These are phyloP conservation scores for Scaptomyza pallida DNA, from an alignment of 1,140 invertebrate genomes.

Conservation along the genomic window DNA sequence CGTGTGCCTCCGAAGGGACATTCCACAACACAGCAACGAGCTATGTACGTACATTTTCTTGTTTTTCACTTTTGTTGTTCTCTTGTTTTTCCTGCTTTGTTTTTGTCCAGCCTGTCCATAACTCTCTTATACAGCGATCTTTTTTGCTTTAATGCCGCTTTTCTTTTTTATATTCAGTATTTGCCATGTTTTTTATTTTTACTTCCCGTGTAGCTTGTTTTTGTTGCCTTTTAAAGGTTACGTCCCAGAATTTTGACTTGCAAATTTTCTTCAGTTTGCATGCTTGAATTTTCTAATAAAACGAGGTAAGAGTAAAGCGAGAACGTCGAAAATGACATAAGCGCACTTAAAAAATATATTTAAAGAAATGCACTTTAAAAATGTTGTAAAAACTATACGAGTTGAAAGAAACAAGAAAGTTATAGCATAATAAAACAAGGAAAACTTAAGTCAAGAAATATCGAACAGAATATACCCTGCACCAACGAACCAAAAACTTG, in stretches of 20 bases:
- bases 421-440: no score
- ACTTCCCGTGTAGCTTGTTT: neutral
- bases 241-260: conserved; percentile 57
- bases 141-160: neutral
- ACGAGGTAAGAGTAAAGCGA: neutral
- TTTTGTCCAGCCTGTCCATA: conserved; percentile 6
- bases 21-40: neutral
- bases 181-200: conserved; percentile 14
- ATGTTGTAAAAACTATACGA: no score
- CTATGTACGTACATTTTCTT: conserved; percentile 25
- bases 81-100: neutral
- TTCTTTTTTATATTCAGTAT: conserved; percentile 6
- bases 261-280: conserved; percentile 54
- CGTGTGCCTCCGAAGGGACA: conserved; percentile 14
- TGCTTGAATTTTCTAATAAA: conserved; percentile 9
- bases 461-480: no score
- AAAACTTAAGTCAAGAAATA: no score
- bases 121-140: conserved; percentile 3
- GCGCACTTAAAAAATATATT: neutral
- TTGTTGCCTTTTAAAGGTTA: conserved; percentile 11
- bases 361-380: no score
- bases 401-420: no score
- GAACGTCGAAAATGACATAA: neutral
- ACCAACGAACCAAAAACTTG: no score
- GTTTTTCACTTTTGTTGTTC: conserved; percentile 35